phyloP scores from a whole-genome alignment of 2,113 vertebrate species.

The Paradisaea rubra region DNA sequence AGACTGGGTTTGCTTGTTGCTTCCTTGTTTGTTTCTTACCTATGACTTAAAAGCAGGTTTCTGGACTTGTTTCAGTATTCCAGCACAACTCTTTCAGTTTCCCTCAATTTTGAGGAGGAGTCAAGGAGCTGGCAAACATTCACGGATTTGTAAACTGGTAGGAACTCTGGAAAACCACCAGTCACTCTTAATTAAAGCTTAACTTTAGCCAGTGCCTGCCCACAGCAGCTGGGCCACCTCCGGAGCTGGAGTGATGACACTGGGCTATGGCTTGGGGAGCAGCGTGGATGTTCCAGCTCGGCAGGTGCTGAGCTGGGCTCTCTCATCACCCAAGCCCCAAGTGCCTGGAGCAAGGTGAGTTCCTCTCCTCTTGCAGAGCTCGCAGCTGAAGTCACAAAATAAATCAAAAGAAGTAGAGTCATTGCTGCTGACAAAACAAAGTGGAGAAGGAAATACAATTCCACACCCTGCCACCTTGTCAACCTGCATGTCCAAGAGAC shows the following conservation, averaged over 20 bases:
- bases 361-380: not conserved
- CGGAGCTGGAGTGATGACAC: not conserved
- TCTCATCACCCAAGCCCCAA: rapidly evolving
- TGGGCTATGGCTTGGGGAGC: rapidly evolving
- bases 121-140: not conserved
- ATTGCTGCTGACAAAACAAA: not conserved
- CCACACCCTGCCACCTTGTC: not conserved
- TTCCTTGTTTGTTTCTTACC: not conserved
- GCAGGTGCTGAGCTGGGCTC: not conserved
- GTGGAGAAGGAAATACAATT: not conserved
- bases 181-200: not conserved
- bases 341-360: rapidly evolving
- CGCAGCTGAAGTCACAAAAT: not conserved
- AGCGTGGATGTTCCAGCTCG: not conserved
- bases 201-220: not conserved
- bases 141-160: not conserved
- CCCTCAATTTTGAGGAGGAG: not conserved
- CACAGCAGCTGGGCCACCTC: not conserved
- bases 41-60: not conserved
- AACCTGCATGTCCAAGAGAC: not conserved
- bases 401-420: no score
- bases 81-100: not conserved
- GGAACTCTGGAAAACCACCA: not conserved
- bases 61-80: not conserved
- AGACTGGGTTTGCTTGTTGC: not conserved